phyloP scores from a whole-genome alignment of 2,113 vertebrate species.

The Cyprinodon brontotheroides region DNA sequence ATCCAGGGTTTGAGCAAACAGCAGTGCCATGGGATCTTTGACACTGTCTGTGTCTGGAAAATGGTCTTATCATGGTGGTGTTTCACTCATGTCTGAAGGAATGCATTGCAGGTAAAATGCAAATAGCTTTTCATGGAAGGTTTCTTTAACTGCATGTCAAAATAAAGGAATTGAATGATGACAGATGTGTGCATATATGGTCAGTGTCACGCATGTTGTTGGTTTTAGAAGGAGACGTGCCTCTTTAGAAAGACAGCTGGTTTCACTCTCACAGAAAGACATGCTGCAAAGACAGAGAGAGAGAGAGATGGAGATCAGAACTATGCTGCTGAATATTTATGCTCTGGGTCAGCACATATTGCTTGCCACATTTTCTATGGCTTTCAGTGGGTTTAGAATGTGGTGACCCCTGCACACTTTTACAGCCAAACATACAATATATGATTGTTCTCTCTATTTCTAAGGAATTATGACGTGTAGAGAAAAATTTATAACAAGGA shows the following conservation, averaged over 20 bases:
- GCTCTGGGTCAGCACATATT: slow-evolving; percentile 62
- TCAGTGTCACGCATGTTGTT: slow-evolving; percentile 69
- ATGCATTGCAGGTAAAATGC: slow-evolving; percentile 24
- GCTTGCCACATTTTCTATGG: slow-evolving; percentile 68
- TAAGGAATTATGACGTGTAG: slow-evolving; percentile 10
- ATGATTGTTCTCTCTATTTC: slow-evolving; percentile 41
- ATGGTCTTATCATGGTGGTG: slow-evolving; percentile 15
- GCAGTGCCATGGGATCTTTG: slow-evolving; percentile 6
- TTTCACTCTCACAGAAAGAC: slow-evolving; percentile 68
- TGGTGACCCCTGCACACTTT: slow-evolving; percentile 55
- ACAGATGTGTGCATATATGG: slow-evolving; percentile 66
- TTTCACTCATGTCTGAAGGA: neutral
- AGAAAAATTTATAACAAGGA: slow-evolving; percentile 5
- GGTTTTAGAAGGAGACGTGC: slow-evolving; percentile 64
- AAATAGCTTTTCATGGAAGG: slow-evolving; percentile 4
- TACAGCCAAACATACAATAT: slow-evolving; percentile 8
- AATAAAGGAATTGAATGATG: slow-evolving; percentile 56
- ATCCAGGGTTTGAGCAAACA: slow-evolving; percentile 49
- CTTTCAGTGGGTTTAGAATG: slow-evolving; percentile 45
- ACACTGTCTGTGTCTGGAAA: slow-evolving; percentile 44
- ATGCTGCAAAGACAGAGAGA: slow-evolving; percentile 42
- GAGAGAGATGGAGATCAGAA: slow-evolving; percentile 50
- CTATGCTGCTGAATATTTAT: slow-evolving; percentile 77
- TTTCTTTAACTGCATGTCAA: slow-evolving; percentile 29
- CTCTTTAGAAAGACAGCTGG: slow-evolving; percentile 68